These are phyloP conservation scores for Hypomecis atomaria DNA, from an alignment of 2,888 invertebrate species.

Conservation along the genomic window DNA sequence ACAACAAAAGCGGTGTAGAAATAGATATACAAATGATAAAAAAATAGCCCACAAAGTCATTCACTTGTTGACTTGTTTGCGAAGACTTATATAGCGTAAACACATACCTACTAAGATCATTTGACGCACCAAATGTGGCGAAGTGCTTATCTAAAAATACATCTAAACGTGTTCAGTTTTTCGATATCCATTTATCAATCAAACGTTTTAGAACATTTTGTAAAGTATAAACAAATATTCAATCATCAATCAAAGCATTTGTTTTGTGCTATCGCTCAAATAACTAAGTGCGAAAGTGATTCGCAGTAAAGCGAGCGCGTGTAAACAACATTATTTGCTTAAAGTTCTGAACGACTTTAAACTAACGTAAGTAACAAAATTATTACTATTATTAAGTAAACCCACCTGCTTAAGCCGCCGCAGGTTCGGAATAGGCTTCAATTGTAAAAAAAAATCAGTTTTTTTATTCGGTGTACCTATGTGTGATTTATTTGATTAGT, in stretches of 20 bases:
- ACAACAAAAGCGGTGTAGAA: too few relatives aligned
- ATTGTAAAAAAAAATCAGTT: too few relatives aligned
- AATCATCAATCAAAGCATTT: conserved; percentile 32
- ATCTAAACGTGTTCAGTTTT: neutral
- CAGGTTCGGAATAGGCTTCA: too few relatives aligned
- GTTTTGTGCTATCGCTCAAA: conserved; percentile 16
- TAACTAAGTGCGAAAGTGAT: conserved; percentile 25
- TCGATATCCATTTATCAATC: conserved; percentile 26
- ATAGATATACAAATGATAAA: too few relatives aligned
- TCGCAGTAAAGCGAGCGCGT: conserved; percentile 1
- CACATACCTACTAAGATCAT: neutral
- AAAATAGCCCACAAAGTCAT: too few relatives aligned
- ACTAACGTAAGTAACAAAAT: conserved; percentile 2
- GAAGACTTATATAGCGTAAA: neutral
- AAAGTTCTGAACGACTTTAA: conserved; percentile 12
- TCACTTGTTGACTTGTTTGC: neutral
- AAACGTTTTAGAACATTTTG: conserved; percentile 22
- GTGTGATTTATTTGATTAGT: too few relatives aligned
- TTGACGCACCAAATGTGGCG: conserved; percentile 1
- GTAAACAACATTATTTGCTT: conserved; percentile 21
- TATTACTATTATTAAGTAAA: conserved; percentile 2
- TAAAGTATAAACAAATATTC: conserved; percentile 34
- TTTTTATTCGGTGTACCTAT: too few relatives aligned
- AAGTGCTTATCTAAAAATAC: conserved; percentile 2
- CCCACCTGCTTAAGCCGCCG: neutral